Evolutionary conservation across 64 coral and sea anemone species (phyloP).

Genomic region (Montipora efflorescens): DNA sequence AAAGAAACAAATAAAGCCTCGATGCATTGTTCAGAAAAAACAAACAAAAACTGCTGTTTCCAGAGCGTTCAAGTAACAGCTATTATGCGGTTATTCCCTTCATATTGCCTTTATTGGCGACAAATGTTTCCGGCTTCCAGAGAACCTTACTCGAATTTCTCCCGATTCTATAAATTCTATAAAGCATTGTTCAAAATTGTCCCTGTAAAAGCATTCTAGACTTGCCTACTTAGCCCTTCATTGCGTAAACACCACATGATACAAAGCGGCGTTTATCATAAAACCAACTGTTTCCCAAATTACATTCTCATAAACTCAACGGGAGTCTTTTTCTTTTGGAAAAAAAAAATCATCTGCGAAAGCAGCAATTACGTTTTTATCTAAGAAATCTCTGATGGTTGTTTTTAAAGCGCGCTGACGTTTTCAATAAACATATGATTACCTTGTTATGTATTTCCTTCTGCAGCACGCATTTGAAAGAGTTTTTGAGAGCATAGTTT

Average conservation of each 20-base stretch:
- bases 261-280: background rate
- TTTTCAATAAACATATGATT: conserved; percentile 4
- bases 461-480: background rate
- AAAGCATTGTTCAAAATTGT: background rate
- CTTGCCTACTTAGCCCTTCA: background rate
- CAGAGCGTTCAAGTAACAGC: background rate
- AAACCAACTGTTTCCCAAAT: conserved; percentile 6
- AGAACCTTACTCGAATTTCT: background rate
- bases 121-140: background rate
- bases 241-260: background rate
- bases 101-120: background rate
- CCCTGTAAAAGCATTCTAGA: background rate
- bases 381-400: background rate
- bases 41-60: background rate
- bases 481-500: background rate
- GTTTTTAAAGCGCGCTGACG: background rate
- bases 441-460: background rate
- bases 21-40: conserved; percentile 15
- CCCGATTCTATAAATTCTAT: background rate
- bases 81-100: background rate
- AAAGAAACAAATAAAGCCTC: conserved; percentile 13
- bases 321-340: background rate
- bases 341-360: conserved; percentile 11
- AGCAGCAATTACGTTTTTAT: conserved; percentile 22
- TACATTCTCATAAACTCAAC: conserved; percentile 16